Percentiles rank a stretch among this genome's conserved stretches.
phyloP scores from a whole-genome alignment of 64 coral and sea anemone genomes.

The Pocillopora damicornis region DNA sequence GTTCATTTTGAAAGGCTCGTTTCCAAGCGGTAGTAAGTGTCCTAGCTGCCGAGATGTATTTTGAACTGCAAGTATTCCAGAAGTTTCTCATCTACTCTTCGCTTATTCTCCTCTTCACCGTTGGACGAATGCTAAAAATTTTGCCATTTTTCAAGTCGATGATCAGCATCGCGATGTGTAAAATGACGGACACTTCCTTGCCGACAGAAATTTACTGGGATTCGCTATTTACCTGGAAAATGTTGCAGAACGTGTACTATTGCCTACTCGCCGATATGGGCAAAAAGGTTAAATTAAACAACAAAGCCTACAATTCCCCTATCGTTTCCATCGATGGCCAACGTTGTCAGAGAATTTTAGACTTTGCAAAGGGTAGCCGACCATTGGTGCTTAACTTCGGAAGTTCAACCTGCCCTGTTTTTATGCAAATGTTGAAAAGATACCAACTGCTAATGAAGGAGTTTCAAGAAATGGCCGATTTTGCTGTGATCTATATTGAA shows the following conservation, averaged over 20 bases:
- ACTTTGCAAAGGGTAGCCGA: constrained; percentile 47
- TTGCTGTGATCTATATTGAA: constrained; percentile 80
- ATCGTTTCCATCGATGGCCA: constrained; percentile 68
- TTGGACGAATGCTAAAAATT: constrained; percentile 28
- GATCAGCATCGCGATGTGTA: constrained; percentile 22
- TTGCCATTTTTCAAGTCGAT: constrained; percentile 22
- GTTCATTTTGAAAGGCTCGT: background rate
- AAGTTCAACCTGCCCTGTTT: constrained; percentile 79
- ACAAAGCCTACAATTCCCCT: constrained; percentile 77
- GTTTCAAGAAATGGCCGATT: constrained; percentile 64
- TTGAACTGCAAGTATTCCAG: background rate
- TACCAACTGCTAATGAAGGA: constrained; percentile 43
- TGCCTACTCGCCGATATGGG: constrained; percentile 70
- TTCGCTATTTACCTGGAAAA: constrained; percentile 73
- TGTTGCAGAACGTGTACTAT: constrained; percentile 61
- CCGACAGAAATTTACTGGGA: constrained; percentile 74
- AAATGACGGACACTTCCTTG: constrained; percentile 51
- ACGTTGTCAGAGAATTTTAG: constrained; percentile 52
- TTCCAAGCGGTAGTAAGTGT: background rate
- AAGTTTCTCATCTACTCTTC: constrained; percentile 29
- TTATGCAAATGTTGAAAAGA: constrained; percentile 57
- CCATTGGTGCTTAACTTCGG: constrained; percentile 87
- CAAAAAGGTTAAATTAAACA: constrained; percentile 49
- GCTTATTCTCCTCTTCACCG: constrained; percentile 17
- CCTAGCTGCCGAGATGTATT: background rate